A percentile compares a stretch with the other conserved stretches of the same genome.
Evolutionary conservation across 2,113 vertebrate genomes (phyloP).

Genomic region (Hippocampus barbouri): DNA sequence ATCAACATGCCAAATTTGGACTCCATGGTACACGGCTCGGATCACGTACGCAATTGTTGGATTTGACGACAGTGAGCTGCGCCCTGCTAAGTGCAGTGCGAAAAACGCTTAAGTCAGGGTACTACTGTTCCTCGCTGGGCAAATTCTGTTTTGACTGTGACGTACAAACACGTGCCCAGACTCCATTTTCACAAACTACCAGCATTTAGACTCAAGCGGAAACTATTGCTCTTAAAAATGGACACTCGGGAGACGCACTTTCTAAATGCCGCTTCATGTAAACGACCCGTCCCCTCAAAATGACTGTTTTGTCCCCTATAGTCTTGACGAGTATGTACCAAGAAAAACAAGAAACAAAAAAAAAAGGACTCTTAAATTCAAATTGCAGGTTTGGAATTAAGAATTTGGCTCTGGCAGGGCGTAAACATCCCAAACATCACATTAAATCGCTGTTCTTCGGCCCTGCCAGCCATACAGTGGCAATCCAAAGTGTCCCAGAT

Average conservation of each 20-base stretch:
- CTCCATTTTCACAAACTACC: too few species aligned
- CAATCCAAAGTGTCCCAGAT: constrained; percentile 29
- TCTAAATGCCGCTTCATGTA: neutral
- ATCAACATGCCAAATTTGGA: too few species aligned
- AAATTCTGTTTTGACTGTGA: neutral
- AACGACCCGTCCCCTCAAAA: neutral
- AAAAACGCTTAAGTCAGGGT: neutral
- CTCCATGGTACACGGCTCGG: too few species aligned
- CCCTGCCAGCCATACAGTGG: constrained; percentile 24
- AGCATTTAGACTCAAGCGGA: too few species aligned
- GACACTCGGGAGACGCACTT: neutral
- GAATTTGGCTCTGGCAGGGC: constrained; percentile 17
- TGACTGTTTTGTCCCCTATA: neutral
- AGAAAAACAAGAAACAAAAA: constrained; percentile 14
- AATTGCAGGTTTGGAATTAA: constrained; percentile 34
- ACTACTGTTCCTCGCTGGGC: neutral
- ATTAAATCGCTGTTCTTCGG: constrained; percentile 35
- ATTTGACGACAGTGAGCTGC: too few species aligned
- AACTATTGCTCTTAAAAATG: neutral
- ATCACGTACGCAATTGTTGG: too few species aligned
- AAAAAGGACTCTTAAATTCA: constrained; percentile 16
- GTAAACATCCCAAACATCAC: constrained; percentile 35
- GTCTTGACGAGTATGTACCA: constrained; percentile 29
- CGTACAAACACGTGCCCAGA: neutral
- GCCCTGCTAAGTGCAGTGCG: too few species aligned